Base-by-base conservation (phyloP, 2,113 vertebrate genomes). In the Bungarus multicinctus region DNA sequence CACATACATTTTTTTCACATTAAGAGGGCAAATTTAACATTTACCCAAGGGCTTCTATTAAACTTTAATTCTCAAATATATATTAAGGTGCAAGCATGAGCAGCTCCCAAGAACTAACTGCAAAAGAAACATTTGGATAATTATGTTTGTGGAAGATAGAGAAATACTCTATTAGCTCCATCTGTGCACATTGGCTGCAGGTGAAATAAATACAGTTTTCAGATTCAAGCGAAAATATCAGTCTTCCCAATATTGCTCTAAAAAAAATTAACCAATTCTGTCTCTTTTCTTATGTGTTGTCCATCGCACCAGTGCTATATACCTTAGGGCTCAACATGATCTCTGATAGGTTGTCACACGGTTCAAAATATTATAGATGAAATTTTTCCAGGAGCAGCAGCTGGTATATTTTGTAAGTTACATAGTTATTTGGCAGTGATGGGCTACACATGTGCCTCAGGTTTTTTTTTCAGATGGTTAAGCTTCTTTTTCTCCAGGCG, bases 331-430 rank as follows among this genome's bases (percentile, higher is more conserved):
- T 96, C 96, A 95, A 94, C 95, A 95, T 95, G 95, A 96, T 93
- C 94, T 96, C 95, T 96, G 95, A 94, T 96, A 95, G 95, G 93
- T 93, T 97, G 97, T 96, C 96, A 96, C 14, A 93, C 0, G 0
- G 34, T 95, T 95, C 93, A 52, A 89, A 87, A 52, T 96, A 94
- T 97, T 97, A 97, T 96, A 93, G 96, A 97, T 97, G 93, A 97
- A 97, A 97, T 96, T 93, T 90, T 97, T 97, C 97, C 95, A 96
- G 96, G 95, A 96, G 95, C 94, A 96, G 95, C 96, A 97, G 97
- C 97, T 96, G 97, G 96, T 95, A 96, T 91, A 47, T 96, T 96
- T 97, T 96, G 95, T 96, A 95, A 96, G 93, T 95, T 96, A 94
- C 92, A 94, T 95, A 95, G 95, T 96, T 95, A 95, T 97, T 97